Percentiles rank a stretch among this genome's conserved stretches.
Conservation (phyloP, 2,113 vertebrate genomes). For the Pseudorasbora parva region DNA sequence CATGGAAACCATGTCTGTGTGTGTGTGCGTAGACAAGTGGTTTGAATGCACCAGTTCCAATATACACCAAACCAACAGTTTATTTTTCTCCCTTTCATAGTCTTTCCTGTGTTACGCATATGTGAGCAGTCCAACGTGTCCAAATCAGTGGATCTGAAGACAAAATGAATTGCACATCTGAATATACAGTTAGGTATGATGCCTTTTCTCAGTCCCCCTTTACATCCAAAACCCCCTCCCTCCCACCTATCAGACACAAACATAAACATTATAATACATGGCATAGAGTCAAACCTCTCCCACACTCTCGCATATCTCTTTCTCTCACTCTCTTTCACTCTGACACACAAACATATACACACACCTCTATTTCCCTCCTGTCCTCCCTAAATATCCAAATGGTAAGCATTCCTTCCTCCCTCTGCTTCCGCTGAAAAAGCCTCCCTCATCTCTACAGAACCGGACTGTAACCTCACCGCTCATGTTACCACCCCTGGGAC, state of each 20-base stretch:
- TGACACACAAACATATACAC: slow-evolving; percentile 8
- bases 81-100: not conserved
- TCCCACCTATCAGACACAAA: slow-evolving; percentile 1
- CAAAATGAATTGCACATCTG: slow-evolving; percentile 66
- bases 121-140: not conserved
- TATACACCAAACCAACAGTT: not conserved
- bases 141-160: slow-evolving; percentile 9
- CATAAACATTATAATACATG: slow-evolving; percentile 15
- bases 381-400: slow-evolving; percentile 51
- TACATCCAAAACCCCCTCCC: not conserved
- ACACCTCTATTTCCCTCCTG: slow-evolving; percentile 40
- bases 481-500: slow-evolving; percentile 48
- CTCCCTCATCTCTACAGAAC: not conserved
- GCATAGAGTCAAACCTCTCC: slow-evolving; percentile 11
- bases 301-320: not conserved
- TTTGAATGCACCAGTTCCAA: not conserved
- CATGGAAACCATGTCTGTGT: too few species aligned
- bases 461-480: not conserved
- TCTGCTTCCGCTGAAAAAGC: not conserved
- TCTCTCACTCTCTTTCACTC: not conserved
- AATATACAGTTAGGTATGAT: slow-evolving; percentile 60
- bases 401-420: slow-evolving; percentile 9
- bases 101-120: not conserved
- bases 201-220: slow-evolving; percentile 58
- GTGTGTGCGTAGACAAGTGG: not conserved